Evolutionary conservation across 2,113 vertebrate species (phyloP).

Genomic region (Pelecanus crispus): DNA sequence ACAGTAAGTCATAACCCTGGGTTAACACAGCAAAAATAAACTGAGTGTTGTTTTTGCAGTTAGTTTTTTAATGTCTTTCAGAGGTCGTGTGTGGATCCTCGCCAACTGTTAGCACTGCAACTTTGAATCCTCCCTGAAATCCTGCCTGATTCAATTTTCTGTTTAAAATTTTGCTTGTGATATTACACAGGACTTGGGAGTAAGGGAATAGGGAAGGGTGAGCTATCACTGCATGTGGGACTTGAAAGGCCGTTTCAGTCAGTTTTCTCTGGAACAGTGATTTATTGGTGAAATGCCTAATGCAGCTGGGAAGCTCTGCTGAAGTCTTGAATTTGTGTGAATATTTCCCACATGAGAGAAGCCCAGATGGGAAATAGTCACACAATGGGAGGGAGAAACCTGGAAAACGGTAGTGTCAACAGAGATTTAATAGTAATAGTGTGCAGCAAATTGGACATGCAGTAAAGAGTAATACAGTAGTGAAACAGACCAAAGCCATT

Average conservation of each 20-base stretch:
- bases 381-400: conserved; percentile 42
- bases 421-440: conserved; percentile 41
- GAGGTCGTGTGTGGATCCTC: not conserved
- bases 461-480: conserved; percentile 25
- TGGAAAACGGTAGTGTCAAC: conserved; percentile 39
- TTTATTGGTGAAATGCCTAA: conserved; percentile 50
- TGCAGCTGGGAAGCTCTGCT: conserved; percentile 49
- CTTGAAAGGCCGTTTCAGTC: not conserved
- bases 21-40: conserved; percentile 12
- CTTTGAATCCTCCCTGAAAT: not conserved
- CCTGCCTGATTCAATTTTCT: not conserved
- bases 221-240: conserved; percentile 15
- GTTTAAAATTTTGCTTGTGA: conserved; percentile 18
- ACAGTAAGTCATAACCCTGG: not conserved
- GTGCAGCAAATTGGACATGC: conserved; percentile 23
- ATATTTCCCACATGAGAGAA: conserved; percentile 56
- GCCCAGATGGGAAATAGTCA: conserved; percentile 55
- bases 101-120: not conserved
- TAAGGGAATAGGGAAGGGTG: conserved; percentile 1
- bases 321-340: conserved; percentile 45
- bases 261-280: conserved; percentile 43
- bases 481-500: not conserved
- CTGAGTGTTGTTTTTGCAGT: not conserved
- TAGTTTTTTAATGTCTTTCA: not conserved
- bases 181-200: conserved; percentile 31